These are phyloP conservation scores for Hedychridium roseum DNA, from an alignment of 2,888 invertebrate genomes.

Conservation along the genomic window DNA sequence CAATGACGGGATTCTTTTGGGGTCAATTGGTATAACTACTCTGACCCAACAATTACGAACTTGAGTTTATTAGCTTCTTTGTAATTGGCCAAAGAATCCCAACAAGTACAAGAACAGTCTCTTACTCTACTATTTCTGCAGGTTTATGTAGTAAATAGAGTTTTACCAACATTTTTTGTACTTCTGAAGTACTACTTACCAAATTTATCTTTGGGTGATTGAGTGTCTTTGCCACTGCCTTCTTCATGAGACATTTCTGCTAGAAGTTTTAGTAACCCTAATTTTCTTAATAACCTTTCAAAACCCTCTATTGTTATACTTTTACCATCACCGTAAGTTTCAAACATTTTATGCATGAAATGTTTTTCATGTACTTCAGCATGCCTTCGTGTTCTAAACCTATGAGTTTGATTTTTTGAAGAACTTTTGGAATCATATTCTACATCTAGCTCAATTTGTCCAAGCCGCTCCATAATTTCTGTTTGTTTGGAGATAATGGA, in stretches of 20 bases:
- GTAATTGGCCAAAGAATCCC: too few relatives aligned
- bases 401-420: constrained; percentile 13
- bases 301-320: constrained; percentile 77
- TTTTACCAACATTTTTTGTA: constrained; percentile 30
- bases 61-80: too few relatives aligned
- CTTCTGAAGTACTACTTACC: constrained; percentile 21
- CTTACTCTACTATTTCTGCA: not conserved
- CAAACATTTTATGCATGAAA: constrained; percentile 75
- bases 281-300: constrained; percentile 70
- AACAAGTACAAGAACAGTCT: too few relatives aligned
- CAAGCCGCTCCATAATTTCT: constrained; percentile 45
- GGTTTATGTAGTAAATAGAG: not conserved
- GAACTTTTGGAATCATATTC: constrained; percentile 8
- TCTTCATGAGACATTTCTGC: constrained; percentile 52
- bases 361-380: constrained; percentile 65
- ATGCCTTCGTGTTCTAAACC: constrained; percentile 38
- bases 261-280: constrained; percentile 69
- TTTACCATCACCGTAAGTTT: constrained; percentile 72
- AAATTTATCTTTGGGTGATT: constrained; percentile 35
- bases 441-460: constrained; percentile 31
- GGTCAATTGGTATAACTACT: too few relatives aligned
- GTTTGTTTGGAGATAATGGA: constrained; percentile 8
- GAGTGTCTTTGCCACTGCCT: constrained; percentile 28
- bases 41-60: too few relatives aligned
- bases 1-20: too few relatives aligned